Conservation (phyloP, 1,140 invertebrate species). For the Leptestheria dahalacensis region DNA sequence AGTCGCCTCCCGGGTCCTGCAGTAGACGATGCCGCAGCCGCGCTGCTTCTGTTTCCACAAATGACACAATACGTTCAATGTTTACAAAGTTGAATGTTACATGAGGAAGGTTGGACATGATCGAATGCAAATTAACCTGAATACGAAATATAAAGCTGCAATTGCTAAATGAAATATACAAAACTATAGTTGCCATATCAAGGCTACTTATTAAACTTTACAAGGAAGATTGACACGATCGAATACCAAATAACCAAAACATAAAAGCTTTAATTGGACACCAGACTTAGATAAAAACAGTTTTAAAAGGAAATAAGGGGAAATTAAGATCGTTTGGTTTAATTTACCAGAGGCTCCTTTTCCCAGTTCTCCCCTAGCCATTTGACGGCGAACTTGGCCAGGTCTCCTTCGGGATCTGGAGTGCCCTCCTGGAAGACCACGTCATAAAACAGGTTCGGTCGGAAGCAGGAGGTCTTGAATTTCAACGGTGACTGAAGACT, state of each 20-base stretch:
- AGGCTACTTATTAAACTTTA: too few species aligned
- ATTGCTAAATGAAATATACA: too few species aligned
- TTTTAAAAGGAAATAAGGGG: not conserved
- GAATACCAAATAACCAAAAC: too few species aligned
- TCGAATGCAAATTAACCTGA: too few species aligned
- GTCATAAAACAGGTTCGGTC: slow-evolving; percentile 53
- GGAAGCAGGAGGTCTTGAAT: slow-evolving; percentile 46
- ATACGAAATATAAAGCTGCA: too few species aligned
- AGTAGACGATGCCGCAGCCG: slow-evolving; percentile 59
- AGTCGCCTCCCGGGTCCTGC: slow-evolving; percentile 47
- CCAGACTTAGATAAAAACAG: too few species aligned
- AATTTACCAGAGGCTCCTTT: slow-evolving; percentile 17
- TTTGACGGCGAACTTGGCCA: slow-evolving; percentile 46
- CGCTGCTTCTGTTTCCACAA: slow-evolving; percentile 43
- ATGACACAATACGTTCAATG: too few species aligned
- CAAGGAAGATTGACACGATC: too few species aligned
- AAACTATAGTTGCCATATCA: too few species aligned
- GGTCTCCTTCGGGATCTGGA: slow-evolving; percentile 56
- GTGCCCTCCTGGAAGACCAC: slow-evolving; percentile 63
- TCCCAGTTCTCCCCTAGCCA: slow-evolving; percentile 28
- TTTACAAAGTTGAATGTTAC: too few species aligned
- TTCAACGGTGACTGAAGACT: slow-evolving; percentile 36
- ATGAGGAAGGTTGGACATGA: too few species aligned
- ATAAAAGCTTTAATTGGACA: too few species aligned
- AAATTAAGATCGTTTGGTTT: not conserved